Percentiles rank a stretch among this genome's conserved stretches.
Conservation (phyloP, 2,797 vertebrate species). For the Protosalanx chinensis region DNA sequence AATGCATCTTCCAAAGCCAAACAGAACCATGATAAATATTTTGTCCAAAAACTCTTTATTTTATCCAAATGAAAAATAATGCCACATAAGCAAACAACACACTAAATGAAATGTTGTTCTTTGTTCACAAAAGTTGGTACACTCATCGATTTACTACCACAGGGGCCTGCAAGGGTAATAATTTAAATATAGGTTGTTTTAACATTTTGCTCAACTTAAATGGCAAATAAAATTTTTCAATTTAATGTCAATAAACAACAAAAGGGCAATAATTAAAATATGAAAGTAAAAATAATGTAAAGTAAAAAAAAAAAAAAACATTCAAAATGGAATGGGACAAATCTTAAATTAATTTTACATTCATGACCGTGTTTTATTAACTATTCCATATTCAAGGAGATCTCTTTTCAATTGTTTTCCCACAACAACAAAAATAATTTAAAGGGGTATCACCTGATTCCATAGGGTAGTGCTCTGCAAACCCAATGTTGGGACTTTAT, state of each 20-base stretch:
- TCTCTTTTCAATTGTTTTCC: not conserved
- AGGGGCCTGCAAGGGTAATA: slow-evolving; percentile 8
- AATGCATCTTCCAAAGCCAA: not conserved
- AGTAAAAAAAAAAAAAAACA: not conserved
- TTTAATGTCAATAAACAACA: not conserved
- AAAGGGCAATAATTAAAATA: slow-evolving; percentile 3
- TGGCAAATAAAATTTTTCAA: not conserved
- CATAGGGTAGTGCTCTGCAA: not conserved
- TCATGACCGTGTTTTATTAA: slow-evolving; percentile 3
- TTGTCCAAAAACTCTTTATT: slow-evolving; percentile 22
- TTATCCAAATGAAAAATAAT: slow-evolving; percentile 15
- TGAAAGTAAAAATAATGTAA: slow-evolving; percentile 2
- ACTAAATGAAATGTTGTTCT: slow-evolving; percentile 15
- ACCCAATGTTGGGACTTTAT: not conserved
- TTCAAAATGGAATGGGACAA: slow-evolving; percentile 15
- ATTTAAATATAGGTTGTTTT: slow-evolving; percentile 10
- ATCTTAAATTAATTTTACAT: slow-evolving; percentile 15
- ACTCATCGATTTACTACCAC: slow-evolving; percentile 2
- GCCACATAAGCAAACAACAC: slow-evolving; percentile 14
- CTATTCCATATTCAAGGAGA: not conserved
- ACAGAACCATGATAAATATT: not conserved
- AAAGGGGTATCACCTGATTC: not conserved
- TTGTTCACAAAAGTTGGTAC: slow-evolving; percentile 16
- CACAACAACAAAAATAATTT: not conserved
- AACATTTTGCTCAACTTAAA: slow-evolving; percentile 9